Percentiles rank a stretch among this genome's conserved stretches.
Conservation (phyloP, 2,797 vertebrate genomes). For the Hippopotamyrus pictus region DNA sequence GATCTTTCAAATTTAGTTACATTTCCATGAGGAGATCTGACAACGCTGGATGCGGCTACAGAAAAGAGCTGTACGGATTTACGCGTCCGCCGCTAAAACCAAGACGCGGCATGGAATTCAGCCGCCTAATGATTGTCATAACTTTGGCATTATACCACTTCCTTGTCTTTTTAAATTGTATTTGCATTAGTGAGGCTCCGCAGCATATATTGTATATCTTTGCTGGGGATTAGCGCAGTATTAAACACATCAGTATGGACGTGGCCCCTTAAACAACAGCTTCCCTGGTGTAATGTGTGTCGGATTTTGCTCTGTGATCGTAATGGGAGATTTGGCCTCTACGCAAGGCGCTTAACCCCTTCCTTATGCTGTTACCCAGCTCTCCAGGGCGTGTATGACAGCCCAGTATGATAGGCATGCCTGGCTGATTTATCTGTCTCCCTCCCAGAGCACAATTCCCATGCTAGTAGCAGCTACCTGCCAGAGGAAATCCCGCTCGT, state of each 20-base stretch:
- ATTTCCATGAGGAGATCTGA: not conserved
- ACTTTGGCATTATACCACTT: not conserved
- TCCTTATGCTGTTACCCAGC: not conserved
- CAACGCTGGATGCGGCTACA: not conserved
- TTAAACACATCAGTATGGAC: not conserved
- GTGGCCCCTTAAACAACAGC: constrained; percentile 23
- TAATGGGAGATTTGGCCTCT: not conserved
- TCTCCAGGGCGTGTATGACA: not conserved
- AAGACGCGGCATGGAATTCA: not conserved
- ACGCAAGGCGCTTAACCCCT: not conserved
- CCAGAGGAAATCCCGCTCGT: not conserved
- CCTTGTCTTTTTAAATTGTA: not conserved
- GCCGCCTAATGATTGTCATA: not conserved
- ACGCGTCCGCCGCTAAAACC: not conserved
- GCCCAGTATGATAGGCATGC: not conserved
- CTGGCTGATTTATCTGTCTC: not conserved
- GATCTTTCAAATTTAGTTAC: not conserved
- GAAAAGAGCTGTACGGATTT: not conserved
- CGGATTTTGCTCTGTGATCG: not conserved
- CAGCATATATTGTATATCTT: not conserved
- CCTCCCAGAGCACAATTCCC: not conserved
- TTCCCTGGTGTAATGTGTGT: not conserved
- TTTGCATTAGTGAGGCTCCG: not conserved
- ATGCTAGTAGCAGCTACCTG: not conserved
- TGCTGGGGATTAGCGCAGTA: not conserved